Percentiles rank a stretch among this genome's conserved stretches.
Evolutionary conservation across 2,797 vertebrate species (phyloP).

Genomic region (Dipus sagitta): DNA sequence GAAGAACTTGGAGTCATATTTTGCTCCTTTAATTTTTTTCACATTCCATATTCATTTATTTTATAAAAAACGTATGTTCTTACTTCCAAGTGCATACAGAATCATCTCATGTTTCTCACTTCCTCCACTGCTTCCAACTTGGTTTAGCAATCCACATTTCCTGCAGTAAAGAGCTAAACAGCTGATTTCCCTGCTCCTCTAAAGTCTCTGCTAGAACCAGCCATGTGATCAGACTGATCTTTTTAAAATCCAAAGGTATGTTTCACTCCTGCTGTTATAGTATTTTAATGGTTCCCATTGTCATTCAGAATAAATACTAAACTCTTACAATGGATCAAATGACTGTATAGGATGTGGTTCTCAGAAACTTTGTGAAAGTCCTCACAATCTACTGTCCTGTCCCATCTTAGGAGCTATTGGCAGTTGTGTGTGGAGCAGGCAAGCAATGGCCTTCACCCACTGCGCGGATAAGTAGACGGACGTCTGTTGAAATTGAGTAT

Average conservation of each 20-base stretch:
- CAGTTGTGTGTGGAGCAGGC: background rate
- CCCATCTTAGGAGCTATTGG: background rate
- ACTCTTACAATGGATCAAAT: background rate
- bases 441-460: too few relatives aligned
- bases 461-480: too few relatives aligned
- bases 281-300: background rate
- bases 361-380: background rate
- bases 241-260: slow-evolving; percentile 10
- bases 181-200: background rate
- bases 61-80: background rate
- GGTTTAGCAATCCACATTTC: background rate
- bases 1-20: background rate
- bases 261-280: background rate
- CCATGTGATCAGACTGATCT: background rate
- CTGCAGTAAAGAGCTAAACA: background rate
- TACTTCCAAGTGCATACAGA: background rate
- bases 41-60: background rate
- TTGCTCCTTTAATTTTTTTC: background rate
- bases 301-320: slow-evolving; percentile 19
- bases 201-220: background rate
- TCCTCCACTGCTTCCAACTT: background rate
- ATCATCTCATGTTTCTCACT: background rate
- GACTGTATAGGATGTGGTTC: background rate
- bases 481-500: too few relatives aligned
- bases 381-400: background rate